Conservation (phyloP, 2,797 vertebrate species). For the Argya squamiceps region DNA sequence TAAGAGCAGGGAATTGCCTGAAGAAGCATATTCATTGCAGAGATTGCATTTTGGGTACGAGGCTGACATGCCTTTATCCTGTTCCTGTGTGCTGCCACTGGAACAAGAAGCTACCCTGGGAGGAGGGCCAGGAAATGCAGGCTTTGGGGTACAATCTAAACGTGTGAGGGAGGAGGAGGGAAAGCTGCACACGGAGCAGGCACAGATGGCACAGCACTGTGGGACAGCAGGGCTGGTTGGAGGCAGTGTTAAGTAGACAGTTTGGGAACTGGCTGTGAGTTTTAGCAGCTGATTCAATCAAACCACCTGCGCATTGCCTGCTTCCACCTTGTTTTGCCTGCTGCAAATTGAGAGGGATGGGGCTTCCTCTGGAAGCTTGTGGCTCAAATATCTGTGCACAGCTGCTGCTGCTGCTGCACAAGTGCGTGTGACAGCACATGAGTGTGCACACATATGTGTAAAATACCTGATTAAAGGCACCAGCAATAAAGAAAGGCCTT, state of each 20-base stretch:
- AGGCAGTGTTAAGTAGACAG: slow-evolving; percentile 59
- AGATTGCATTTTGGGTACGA: not conserved
- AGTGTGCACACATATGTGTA: rapidly evolving
- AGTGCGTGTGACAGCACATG: rapidly evolving
- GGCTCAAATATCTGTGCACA: not conserved
- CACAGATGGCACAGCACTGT: slow-evolving; percentile 24
- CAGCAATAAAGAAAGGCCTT: not conserved
- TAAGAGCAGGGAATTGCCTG: not conserved
- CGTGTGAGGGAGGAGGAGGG: slow-evolving; percentile 25
- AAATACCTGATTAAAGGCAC: not conserved
- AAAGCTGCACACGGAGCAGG: slow-evolving; percentile 19
- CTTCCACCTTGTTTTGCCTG: not conserved
- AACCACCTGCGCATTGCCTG: slow-evolving; percentile 1
- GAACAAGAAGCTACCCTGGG: not conserved
- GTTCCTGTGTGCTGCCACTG: not conserved
- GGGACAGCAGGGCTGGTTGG: slow-evolving; percentile 39
- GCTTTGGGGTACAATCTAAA: not conserved
- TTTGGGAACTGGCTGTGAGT: slow-evolving; percentile 50
- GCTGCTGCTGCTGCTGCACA: not conserved
- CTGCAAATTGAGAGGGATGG: not conserved
- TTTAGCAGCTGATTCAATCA: slow-evolving; percentile 54
- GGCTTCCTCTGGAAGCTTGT: not conserved
- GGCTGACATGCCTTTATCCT: not conserved
- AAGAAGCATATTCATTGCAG: not conserved
- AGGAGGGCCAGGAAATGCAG: slow-evolving; percentile 6